Evolutionary conservation across 1,140 invertebrate genomes (phyloP).

Genomic region (Penaeus japonicus): DNA sequence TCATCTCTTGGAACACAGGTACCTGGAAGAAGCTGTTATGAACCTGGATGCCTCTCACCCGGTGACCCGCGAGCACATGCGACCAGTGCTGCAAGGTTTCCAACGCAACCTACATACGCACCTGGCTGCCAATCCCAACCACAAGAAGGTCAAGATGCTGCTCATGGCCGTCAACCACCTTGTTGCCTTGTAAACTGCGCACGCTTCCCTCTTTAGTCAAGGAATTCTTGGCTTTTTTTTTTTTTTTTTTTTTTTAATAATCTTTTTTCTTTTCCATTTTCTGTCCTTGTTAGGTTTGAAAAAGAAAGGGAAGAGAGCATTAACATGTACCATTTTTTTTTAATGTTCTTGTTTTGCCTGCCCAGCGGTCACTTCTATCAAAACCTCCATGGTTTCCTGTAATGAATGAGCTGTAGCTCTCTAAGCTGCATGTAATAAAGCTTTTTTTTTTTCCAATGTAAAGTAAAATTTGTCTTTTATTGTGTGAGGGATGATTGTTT

Average conservation of each 20-base stretch:
- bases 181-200: conserved; percentile 22
- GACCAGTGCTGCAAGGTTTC: conserved; percentile 78
- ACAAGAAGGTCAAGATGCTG: conserved; percentile 79
- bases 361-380: no score
- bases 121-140: conserved; percentile 74
- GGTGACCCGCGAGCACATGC: conserved; percentile 83
- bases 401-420: no score
- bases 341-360: no score
- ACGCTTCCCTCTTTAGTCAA: background rate
- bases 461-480: no score
- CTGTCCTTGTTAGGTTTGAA: no score
- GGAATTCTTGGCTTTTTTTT: background rate
- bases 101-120: conserved; percentile 78
- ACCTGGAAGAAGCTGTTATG: conserved; percentile 86
- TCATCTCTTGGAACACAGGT: conserved; percentile 69
- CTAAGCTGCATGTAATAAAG: no score
- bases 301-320: no score
- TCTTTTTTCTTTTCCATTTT: background rate
- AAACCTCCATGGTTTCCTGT: no score
- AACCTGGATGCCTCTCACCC: conserved; percentile 80
- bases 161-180: conserved; percentile 76
- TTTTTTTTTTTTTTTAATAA: background rate
- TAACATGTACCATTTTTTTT: no score
- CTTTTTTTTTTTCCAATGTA: no score
- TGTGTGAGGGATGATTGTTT: no score